A percentile compares a stretch with the other conserved stretches of the same genome.
Evolutionary conservation across 1,140 invertebrate species (phyloP).

Genomic region (Phocides pigmalion): DNA sequence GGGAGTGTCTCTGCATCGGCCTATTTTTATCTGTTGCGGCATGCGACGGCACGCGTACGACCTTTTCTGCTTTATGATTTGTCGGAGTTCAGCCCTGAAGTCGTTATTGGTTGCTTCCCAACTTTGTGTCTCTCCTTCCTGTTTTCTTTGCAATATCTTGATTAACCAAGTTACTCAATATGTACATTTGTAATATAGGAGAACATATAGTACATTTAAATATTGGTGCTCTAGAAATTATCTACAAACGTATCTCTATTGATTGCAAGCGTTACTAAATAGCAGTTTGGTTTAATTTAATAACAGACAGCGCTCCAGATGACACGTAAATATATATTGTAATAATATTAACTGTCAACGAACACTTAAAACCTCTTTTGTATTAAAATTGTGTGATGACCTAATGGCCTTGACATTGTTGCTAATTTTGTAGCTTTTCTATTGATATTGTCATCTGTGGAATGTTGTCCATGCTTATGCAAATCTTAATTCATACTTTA

Average conservation of each 20-base stretch:
- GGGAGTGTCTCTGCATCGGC: slow-evolving; percentile 65
- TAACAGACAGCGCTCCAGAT: neutral
- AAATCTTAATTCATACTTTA: neutral
- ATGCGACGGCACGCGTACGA: slow-evolving; percentile 68
- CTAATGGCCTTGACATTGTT: slow-evolving; percentile 13
- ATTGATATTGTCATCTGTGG: neutral
- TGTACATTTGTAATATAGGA: neutral
- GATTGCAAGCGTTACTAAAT: slow-evolving; percentile 3
- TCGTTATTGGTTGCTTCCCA: slow-evolving; percentile 48
- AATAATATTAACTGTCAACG: neutral
- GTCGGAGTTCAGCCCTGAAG: slow-evolving; percentile 46
- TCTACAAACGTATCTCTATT: neutral
- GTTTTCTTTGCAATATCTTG: slow-evolving; percentile 14
- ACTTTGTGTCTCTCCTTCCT: slow-evolving; percentile 21
- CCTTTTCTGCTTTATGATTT: slow-evolving; percentile 66
- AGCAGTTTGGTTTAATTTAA: neutral
- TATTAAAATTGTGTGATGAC: neutral
- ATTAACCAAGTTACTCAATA: neutral
- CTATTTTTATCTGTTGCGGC: slow-evolving; percentile 68
- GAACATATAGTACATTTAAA: no score
- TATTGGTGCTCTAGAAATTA: neutral
- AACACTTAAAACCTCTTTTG: neutral
- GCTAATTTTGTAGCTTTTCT: slow-evolving; percentile 1
- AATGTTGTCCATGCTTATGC: slow-evolving; percentile 1
- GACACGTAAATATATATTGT: neutral